These are phyloP conservation scores for Strigamia maritima DNA, from an alignment of 2,888 invertebrate species.

Conservation along the genomic window DNA sequence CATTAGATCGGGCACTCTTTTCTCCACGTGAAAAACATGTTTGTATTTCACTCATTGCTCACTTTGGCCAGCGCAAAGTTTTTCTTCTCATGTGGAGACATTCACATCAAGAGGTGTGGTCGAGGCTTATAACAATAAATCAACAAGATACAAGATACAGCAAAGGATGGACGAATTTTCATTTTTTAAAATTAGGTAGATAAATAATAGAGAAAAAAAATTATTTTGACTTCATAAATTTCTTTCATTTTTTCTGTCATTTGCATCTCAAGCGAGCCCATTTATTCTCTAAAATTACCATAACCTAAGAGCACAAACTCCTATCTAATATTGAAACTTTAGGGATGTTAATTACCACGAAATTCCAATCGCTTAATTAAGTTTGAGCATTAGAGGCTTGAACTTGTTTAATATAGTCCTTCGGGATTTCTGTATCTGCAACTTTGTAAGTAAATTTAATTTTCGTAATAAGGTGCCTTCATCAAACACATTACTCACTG, in stretches of 20 bases:
- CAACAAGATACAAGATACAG: no score
- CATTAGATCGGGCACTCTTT: no score
- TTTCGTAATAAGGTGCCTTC: background rate
- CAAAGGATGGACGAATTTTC: no score
- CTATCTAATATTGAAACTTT: constrained; percentile 5
- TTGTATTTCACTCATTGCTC: no score
- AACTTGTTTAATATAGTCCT: background rate
- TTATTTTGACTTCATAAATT: background rate
- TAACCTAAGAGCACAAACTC: background rate
- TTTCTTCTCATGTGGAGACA: no score
- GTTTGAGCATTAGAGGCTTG: background rate
- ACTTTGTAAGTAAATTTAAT: constrained; percentile 9
- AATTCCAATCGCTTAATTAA: constrained; percentile 10
- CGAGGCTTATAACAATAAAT: no score
- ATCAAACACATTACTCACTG: constrained; percentile 9
- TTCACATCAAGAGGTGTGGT: no score
- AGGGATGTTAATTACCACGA: constrained; percentile 1
- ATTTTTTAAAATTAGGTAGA: no score
- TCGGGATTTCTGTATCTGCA: background rate
- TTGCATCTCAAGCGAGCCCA: background rate
- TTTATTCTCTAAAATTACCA: constrained; percentile 2
- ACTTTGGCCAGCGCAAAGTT: no score
- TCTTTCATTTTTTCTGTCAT: background rate
- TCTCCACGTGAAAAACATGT: no score
- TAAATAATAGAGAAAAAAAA: no score